Conservation (phyloP, 1,140 invertebrate genomes). For the Matsumurasca onukii region DNA sequence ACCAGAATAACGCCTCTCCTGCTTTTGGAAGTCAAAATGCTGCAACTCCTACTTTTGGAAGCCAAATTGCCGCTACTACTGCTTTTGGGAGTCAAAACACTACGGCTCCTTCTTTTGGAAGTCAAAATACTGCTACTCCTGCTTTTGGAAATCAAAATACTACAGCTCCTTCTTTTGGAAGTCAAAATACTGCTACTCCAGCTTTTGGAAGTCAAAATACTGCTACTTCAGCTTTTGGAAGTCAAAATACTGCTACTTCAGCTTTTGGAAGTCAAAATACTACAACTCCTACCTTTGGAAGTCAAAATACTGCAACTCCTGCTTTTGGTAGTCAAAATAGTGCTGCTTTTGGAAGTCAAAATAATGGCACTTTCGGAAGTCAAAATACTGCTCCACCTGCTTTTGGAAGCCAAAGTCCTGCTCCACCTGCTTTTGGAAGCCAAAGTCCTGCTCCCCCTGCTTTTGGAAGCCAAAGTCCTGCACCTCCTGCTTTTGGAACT, state of each 20-base stretch:
- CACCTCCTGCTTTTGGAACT: not conserved
- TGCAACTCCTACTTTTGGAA: constrained; percentile 1
- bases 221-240: constrained; percentile 15
- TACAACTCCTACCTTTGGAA: constrained; percentile 3
- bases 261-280: constrained; percentile 10
- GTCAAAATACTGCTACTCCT: not conserved
- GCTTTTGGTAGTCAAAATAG: constrained; percentile 15
- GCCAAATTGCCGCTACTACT: not conserved
- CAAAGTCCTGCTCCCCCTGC: not conserved
- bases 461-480: constrained; percentile 4
- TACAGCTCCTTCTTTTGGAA: not conserved
- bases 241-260: not conserved
- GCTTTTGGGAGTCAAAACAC: constrained; percentile 13
- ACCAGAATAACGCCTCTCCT: not conserved
- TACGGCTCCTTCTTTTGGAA: not conserved
- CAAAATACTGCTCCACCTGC: too few species aligned
- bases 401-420: too few species aligned
- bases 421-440: constrained; percentile 15
- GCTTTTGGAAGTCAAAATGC: constrained; percentile 7
- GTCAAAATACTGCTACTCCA: constrained; percentile 13
- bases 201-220: constrained; percentile 8
- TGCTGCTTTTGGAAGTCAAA: not conserved
- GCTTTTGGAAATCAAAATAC: constrained; percentile 9
- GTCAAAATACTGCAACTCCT: not conserved
- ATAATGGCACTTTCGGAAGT: not conserved